These are phyloP conservation scores for Premnoplex brunnescens DNA, from an alignment of 2,797 vertebrate species.

Conservation along the genomic window DNA sequence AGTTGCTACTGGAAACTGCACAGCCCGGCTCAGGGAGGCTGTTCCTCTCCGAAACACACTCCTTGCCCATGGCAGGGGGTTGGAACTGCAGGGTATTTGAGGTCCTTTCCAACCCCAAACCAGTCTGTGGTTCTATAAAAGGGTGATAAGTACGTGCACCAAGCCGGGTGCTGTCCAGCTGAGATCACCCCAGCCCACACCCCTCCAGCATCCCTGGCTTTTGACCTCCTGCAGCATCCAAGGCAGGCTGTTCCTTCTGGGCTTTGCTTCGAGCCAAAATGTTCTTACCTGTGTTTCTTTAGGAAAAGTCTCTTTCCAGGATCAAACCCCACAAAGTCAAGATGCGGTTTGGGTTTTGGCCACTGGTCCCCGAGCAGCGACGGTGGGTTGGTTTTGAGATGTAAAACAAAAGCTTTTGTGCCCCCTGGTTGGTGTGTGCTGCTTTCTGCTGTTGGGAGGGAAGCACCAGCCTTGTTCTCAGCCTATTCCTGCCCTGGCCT, in stretches of 20 bases:
- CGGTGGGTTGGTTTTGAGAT: neutral
- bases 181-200: neutral
- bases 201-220: neutral
- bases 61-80: neutral
- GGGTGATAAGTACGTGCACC: neutral
- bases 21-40: neutral
- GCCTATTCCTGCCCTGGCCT: neutral
- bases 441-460: neutral
- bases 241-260: no score
- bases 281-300: neutral
- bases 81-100: neutral
- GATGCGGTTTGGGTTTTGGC: neutral
- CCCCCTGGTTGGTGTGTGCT: neutral
- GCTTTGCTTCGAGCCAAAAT: neutral
- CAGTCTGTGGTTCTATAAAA: neutral
- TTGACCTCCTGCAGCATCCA: neutral
- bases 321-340: neutral
- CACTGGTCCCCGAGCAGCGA: no score
- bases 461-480: neutral
- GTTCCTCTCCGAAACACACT: neutral
- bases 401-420: slow-evolving; percentile 5
- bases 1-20: slow-evolving; percentile 61
- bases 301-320: neutral
- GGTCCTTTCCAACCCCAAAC: fast-evolving
- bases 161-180: fast-evolving